Evolutionary conservation across 2,113 vertebrate genomes (phyloP).

Genomic region (Tapirus terrestris): DNA sequence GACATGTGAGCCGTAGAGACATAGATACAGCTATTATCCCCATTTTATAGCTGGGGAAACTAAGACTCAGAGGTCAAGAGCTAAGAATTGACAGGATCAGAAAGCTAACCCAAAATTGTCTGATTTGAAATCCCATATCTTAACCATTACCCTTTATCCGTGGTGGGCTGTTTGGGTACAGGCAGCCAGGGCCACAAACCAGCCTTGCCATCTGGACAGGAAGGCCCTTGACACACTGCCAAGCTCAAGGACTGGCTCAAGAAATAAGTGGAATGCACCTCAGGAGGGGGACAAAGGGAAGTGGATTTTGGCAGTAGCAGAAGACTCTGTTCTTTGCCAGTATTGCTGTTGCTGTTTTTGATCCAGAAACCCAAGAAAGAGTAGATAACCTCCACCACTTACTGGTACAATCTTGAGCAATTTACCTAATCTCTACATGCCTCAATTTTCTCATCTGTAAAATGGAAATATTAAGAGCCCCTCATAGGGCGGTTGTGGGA

Average conservation of each 20-base stretch:
- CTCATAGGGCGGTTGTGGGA: not conserved
- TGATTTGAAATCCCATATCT: not conserved
- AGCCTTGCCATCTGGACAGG: not conserved
- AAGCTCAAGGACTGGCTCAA: not conserved
- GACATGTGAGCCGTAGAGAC: not conserved
- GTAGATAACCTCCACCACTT: not conserved
- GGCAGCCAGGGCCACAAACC: not conserved
- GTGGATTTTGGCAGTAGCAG: not conserved
- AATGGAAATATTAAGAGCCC: slow-evolving; percentile 35
- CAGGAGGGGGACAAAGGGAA: not conserved
- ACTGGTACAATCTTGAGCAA: not conserved
- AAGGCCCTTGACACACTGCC: not conserved
- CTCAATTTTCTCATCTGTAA: slow-evolving; percentile 50
- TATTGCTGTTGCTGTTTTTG: not conserved
- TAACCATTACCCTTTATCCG: not conserved
- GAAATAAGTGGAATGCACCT: not conserved
- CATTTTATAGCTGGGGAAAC: not conserved
- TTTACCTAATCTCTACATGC: not conserved
- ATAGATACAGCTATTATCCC: not conserved
- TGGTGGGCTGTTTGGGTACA: not conserved
- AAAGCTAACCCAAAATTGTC: not conserved
- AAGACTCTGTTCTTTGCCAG: not conserved
- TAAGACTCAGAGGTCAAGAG: not conserved
- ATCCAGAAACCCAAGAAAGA: not conserved
- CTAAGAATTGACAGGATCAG: not conserved